Base-by-base conservation (phyloP, 2,113 vertebrate species). In the Crotophaga sulcirostris region DNA sequence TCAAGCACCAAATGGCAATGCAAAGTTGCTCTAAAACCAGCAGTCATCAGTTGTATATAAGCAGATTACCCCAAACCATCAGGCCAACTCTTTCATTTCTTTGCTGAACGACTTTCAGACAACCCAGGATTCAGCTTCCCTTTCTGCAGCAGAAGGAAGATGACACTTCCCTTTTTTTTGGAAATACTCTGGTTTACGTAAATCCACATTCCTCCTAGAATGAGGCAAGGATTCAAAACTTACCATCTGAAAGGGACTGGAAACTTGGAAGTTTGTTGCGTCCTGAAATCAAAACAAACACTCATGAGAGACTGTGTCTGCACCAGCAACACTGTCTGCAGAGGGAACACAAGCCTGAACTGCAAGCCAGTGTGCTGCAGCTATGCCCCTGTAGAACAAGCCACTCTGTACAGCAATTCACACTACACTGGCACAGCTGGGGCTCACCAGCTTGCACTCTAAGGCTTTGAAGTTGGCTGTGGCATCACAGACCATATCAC, bases 181-280 rank as follows among this genome's bases (percentile, higher is more conserved):
- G 18, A 94, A 88, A 74, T 13, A 19, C 13, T 85, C 47, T 59
- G 7, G 26, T 56, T 83, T 16, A 15, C 0, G 3, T 49, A 84
- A 84, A 49, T 55, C 36, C 90, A 31, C 13, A 76, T 16, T 49
- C n/a, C 25, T 81, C 51, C 55, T 52, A 92, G 13, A 90, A 73
- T 11, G 54, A 95, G 49, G 45, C 42, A 85, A 21, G 45, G 47
- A 54, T 72, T 64, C 66, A 73, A 74, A 47, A 67, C 98, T 98
- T 97, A 99, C 99, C 97, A 83, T 99, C 99, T 49, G 98, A 98
- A 97, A 99, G 98, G 25, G 98, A 98, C 93, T 98, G 98, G 75
- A 98, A 98, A 96, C 98, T 98, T 83, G 98, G 98, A 93, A 97
- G 97, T 97, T 97, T 99, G 66, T 97, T 97, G 97, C 98, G 99